Base-by-base conservation (phyloP, 1,140 invertebrate genomes). In the Hypothenemus hampei region DNA sequence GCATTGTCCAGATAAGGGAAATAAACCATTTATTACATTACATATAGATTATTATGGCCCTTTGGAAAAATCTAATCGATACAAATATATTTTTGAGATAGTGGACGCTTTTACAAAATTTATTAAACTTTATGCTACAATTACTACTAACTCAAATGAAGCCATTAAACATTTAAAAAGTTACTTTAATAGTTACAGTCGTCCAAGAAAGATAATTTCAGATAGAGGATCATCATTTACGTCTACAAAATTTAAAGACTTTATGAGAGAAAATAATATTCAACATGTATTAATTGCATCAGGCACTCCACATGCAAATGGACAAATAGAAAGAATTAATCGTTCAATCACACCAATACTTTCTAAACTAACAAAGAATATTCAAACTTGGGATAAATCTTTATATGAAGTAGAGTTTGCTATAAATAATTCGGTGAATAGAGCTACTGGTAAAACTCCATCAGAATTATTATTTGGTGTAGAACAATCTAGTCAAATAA, bases 171-270 rank as follows among this genome's bases (percentile, higher is more conserved):
- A 48, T 16, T 43, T 63, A 23, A 41, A 35, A 46, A 20, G 15
- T 29, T 61, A 63, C 44, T 63, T 59, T 41, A 2, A 19, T 8
- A 21, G 4, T 33, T 62, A 63, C 46, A 53, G 62, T 39, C 54
- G 43, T 22, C 70, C 69, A 3, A 15, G 33, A 8, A 57, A 67
- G 13, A 50, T 41, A 10, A 47, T 64, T 16, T 55, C 64, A 39
- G 24, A 65, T 62, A 15, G 65, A 47, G 66, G 63, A 1, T 50
- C 60, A 3, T 50, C 52, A 7, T 70, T 68, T 51, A 63, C 62
- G 0, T 23, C 57, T 40, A 7, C 31, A 23, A 11, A 41, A 41
- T 61, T 47, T 66, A 10, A 19, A 10, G 8, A 8, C 15, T 41
- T 41, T 41, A 19, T 41, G 1, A 15, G 21, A 10, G 8, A 1